Evolutionary conservation across 2,797 vertebrate species (phyloP), one percentile per base, ranked within the genome.

Genomic region (Argyrosomus regius): DNA sequence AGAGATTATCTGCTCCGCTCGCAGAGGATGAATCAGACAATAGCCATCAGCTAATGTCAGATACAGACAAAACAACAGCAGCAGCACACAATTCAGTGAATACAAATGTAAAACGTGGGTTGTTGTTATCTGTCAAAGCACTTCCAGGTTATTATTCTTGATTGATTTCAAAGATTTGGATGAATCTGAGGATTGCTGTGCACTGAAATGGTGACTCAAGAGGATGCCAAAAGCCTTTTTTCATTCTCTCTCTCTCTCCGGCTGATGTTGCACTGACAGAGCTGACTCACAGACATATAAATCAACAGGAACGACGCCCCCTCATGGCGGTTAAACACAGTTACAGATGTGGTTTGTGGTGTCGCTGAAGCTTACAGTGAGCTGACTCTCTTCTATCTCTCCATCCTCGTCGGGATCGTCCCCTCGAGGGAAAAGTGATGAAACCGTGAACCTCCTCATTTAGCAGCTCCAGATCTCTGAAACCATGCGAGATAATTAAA

Each of bases 381-480:
- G 22, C 1, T 3, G 79, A 61, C 20, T 49, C 5, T 56, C 69
- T 5, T 50, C 78, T 24, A 41, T n/a, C n/a, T 71, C 78, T 1
- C 70, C 75, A 5, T 76, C 81, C 20, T 88, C 88, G 70, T 86
- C 79, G 48, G 85, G 72, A 72, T 58, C 14, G 35, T 75, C 78
- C 69, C 75, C 64, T 20, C 62, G 65, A 62, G 72, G 73, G 58
- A 87, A 87, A 63, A 88, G 59, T 4, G 79, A 82, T 20, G 85
- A 79, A 66, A 86, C 58, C 4, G 88, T 89, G 76, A 85, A 6
- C 49, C 81, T 88, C 88, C 85, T 90, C 91, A 93, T 92, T 85
- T 75, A 80, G 46, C 59, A 75, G 74, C 60, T 66, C 17, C 46
- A 56, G 46, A 41, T 68, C 11, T 22, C 74, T 82, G 46, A 77